Evolutionary conservation across 2,797 vertebrate species (phyloP).

Genomic region (Myotis planiceps): DNA sequence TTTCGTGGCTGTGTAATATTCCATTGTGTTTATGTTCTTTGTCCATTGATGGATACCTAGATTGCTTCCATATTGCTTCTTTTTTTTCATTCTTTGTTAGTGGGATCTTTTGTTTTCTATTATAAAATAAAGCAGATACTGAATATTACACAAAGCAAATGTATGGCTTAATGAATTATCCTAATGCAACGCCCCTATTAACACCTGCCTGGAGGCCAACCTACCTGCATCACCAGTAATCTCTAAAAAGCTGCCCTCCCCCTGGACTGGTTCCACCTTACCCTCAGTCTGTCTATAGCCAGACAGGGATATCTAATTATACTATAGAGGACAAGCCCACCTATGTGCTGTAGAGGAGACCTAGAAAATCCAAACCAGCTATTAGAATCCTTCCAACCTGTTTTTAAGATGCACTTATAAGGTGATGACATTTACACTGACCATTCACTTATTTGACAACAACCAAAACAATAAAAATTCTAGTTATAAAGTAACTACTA

Average conservation of each 20-base stretch:
- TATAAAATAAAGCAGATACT: background rate
- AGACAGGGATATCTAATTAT: background rate
- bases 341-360: background rate
- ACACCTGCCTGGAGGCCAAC: background rate
- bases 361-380: background rate
- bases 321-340: background rate
- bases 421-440: background rate
- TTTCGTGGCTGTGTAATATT: background rate
- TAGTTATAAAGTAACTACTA: background rate
- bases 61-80: background rate
- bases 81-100: background rate
- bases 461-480: background rate
- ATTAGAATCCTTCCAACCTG: background rate
- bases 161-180: background rate
- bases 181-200: background rate
- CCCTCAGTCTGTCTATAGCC: background rate
- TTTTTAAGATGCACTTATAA: background rate
- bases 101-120: background rate
- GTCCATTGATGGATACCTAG: background rate
- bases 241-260: background rate
- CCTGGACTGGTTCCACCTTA: no score
- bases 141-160: background rate
- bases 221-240: background rate
- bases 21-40: background rate
- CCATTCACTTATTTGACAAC: background rate